phyloP scores from a whole-genome alignment of 2,888 invertebrate genomes.

The Cheilosia urbana region DNA sequence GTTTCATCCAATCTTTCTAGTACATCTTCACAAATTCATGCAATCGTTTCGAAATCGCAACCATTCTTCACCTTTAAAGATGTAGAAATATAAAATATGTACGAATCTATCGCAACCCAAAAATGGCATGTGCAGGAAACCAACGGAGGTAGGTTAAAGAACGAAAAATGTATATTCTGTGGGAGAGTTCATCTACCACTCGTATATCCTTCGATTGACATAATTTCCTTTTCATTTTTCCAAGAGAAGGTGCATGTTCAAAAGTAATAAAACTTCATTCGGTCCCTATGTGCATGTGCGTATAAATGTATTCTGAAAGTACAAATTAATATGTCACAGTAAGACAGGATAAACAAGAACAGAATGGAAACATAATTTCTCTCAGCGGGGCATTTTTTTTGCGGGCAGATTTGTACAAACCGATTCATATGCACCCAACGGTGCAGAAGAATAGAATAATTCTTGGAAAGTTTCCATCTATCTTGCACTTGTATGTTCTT shows the following conservation, averaged over 20 bases:
- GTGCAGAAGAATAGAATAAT: constrained; percentile 4
- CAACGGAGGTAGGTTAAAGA: background rate
- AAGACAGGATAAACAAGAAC: background rate
- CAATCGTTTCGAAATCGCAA: constrained; percentile 54
- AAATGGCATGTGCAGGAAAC: constrained; percentile 19
- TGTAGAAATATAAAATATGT: background rate
- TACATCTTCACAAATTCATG: constrained; percentile 68
- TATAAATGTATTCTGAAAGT: background rate
- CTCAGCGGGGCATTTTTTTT: background rate
- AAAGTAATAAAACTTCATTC: background rate
- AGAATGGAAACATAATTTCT: background rate
- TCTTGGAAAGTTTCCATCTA: constrained; percentile 6
- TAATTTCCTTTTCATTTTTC: background rate
- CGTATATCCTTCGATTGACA: background rate
- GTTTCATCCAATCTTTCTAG: constrained; percentile 48
- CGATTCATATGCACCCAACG: constrained; percentile 8
- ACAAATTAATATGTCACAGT: constrained; percentile 16
- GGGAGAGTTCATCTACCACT: too few relatives aligned
- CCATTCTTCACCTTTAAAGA: constrained; percentile 1
- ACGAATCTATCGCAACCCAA: constrained; percentile 21
- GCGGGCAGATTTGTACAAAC: constrained; percentile 2
- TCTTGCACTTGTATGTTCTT: background rate
- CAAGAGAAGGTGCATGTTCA: too few relatives aligned
- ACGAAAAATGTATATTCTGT: background rate
- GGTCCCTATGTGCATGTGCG: too few relatives aligned